Percentiles rank a stretch among this genome's conserved stretches.
Evolutionary conservation across 2,113 vertebrate species (phyloP).

Genomic region (Trogon surrucura): DNA sequence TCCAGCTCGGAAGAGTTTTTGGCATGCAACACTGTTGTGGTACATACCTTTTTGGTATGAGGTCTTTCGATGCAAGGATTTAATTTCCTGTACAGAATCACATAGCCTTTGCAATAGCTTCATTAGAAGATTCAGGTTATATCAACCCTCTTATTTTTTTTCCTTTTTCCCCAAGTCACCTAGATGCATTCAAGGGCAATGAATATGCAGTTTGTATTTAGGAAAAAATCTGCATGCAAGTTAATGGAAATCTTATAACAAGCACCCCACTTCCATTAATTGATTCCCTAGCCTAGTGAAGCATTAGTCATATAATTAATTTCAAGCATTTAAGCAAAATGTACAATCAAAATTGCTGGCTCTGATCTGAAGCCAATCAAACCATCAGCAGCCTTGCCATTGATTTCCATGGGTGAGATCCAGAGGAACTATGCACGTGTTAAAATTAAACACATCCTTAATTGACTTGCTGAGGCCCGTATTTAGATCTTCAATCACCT

Average conservation of each 20-base stretch:
- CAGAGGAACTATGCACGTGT: conserved; percentile 37
- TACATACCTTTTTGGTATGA: not conserved
- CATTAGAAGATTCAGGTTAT: not conserved
- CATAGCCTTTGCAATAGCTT: not conserved
- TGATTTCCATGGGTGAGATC: conserved; percentile 61
- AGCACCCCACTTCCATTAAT: conserved; percentile 59
- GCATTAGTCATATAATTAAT: conserved; percentile 64
- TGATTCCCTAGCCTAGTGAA: conserved; percentile 54
- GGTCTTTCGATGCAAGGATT: not conserved
- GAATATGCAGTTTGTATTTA: conserved; percentile 40
- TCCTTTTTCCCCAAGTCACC: not conserved
- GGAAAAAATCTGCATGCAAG: conserved; percentile 21
- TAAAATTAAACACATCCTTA: conserved; percentile 61
- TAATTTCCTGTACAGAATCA: not conserved
- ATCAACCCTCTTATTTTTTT: not conserved
- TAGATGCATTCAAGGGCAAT: conserved; percentile 11
- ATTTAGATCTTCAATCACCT: conserved; percentile 47
- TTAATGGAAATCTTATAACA: conserved; percentile 54
- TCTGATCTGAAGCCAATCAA: conserved; percentile 65
- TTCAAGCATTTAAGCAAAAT: conserved; percentile 50
- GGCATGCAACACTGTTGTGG: not conserved
- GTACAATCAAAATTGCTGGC: conserved; percentile 62
- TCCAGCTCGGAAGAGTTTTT: not conserved
- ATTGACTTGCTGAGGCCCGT: conserved; percentile 36
- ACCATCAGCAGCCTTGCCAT: conserved; percentile 38